Conservation (phyloP, 2,113 vertebrate species). For the Spheniscus mendiculus region DNA sequence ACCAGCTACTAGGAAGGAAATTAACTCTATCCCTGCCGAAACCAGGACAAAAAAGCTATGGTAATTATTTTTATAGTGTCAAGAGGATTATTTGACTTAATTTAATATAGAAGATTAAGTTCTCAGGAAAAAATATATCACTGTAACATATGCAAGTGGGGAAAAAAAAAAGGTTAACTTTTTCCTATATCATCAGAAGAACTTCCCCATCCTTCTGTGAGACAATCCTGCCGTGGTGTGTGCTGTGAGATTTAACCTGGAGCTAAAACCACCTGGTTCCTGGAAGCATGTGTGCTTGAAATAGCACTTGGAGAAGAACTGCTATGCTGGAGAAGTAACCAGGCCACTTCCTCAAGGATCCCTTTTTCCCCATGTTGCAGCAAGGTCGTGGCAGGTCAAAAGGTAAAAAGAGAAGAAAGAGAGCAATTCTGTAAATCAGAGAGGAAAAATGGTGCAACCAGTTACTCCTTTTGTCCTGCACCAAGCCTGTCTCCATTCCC, state of each 20-base stretch:
- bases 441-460: background rate
- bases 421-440: background rate
- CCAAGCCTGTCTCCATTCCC: background rate
- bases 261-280: background rate
- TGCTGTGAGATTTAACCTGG: background rate
- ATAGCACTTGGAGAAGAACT: background rate
- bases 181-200: background rate
- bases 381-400: background rate
- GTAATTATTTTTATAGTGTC: constrained; percentile 61
- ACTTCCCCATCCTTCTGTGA: background rate
- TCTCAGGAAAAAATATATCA: background rate
- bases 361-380: background rate
- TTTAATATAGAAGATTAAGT: constrained; percentile 28
- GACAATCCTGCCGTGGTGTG: background rate
- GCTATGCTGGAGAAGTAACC: background rate
- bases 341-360: background rate
- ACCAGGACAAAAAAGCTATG: background rate
- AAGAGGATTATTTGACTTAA: constrained; percentile 61
- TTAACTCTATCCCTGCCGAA: too few species aligned
- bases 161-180: background rate
- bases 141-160: background rate
- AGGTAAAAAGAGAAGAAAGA: background rate
- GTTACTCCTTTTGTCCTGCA: background rate
- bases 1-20: too few species aligned
- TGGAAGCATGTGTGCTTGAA: background rate